Conservation (phyloP, 2,888 invertebrate species). For the Pimpla rufipes region DNA sequence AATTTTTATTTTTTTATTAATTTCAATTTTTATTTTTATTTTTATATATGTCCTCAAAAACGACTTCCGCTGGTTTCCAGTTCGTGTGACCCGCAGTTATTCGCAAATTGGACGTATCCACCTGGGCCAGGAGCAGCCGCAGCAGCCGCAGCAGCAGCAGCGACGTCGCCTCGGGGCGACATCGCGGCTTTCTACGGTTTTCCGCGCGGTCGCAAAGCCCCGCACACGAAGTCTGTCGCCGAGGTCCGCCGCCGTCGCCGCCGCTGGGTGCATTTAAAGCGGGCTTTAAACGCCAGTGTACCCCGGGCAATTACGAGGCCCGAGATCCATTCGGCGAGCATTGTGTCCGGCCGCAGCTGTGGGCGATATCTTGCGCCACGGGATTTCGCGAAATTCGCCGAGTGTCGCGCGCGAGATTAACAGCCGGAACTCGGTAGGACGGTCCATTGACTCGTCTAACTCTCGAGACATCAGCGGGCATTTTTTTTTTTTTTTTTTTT, state of each 20-base stretch:
- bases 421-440: conserved; percentile 18
- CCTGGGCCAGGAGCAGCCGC: too few relatives aligned
- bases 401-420: conserved; percentile 32
- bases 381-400: conserved; percentile 13
- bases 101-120: background rate
- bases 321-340: background rate
- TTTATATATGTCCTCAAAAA: background rate
- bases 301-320: background rate
- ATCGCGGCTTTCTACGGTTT: conserved; percentile 41
- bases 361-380: background rate
- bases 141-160: background rate
- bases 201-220: background rate
- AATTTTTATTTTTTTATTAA: too few relatives aligned
- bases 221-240: conserved; percentile 4
- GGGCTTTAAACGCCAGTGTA: background rate
- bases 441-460: conserved; percentile 30
- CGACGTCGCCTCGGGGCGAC: conserved; percentile 8
- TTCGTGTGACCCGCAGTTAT: too few relatives aligned
- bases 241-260: background rate
- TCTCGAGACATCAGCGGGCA: background rate
- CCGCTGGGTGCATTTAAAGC: background rate
- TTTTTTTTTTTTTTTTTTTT: too few relatives aligned
- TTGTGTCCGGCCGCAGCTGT: background rate
- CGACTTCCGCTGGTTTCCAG: background rate
- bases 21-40: too few relatives aligned